Evolutionary conservation across 2,888 invertebrate species (phyloP).

Genomic region (Phengaris arion): DNA sequence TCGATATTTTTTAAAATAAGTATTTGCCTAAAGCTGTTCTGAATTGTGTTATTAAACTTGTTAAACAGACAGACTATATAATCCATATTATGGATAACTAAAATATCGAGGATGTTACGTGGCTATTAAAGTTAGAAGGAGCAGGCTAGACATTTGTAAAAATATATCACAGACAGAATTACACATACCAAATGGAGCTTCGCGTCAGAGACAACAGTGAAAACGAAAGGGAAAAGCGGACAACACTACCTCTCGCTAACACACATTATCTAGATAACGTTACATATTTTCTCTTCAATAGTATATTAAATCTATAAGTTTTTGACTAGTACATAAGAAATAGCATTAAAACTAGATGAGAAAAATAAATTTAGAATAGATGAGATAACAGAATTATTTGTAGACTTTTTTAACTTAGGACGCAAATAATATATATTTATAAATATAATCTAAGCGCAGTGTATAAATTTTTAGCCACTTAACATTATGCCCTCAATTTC

Average conservation of each 20-base stretch:
- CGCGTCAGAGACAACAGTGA: neutral
- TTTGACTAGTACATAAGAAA: constrained; percentile 68
- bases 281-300: neutral
- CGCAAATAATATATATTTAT: neutral
- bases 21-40: too few relatives aligned
- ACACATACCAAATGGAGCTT: constrained; percentile 48
- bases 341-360: constrained; percentile 53
- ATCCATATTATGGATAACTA: constrained; percentile 33
- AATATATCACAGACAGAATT: constrained; percentile 68
- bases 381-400: neutral
- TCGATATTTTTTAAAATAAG: too few relatives aligned
- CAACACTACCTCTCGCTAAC: neutral
- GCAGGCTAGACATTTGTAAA: constrained; percentile 39
- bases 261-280: neutral
- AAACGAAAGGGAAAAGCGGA: neutral
- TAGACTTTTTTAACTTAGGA: neutral
- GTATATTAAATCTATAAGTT: constrained; percentile 45
- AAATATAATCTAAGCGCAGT: neutral
- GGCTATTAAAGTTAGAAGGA: constrained; percentile 58
- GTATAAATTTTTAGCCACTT: constrained; percentile 67
- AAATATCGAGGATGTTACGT: constrained; percentile 63
- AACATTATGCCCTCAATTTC: constrained; percentile 48
- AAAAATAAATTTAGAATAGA: constrained; percentile 39
- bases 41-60: too few relatives aligned
- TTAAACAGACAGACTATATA: too few relatives aligned